Evolutionary conservation across 35 echinoderm and acorn worm genomes (phyloP).

Genomic region (Apostichopus parvimensis): DNA sequence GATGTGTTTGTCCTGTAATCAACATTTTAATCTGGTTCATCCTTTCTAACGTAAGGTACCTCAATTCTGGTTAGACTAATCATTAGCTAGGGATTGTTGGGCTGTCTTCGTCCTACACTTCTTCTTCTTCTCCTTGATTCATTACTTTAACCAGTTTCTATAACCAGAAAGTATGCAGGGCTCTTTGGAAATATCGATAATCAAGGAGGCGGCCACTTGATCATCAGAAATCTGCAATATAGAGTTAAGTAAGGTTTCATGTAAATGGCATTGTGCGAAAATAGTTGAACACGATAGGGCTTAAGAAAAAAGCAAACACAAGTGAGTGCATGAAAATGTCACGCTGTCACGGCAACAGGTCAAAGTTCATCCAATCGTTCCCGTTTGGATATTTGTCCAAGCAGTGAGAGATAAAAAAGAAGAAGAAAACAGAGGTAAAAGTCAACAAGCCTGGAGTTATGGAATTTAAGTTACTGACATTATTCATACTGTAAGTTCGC

Average conservation of each 20-base stretch:
- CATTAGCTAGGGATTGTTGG: not conserved
- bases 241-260: not conserved
- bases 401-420: too few species aligned
- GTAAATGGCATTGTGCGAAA: not conserved
- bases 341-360: not conserved
- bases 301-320: not conserved
- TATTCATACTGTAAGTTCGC: too few species aligned
- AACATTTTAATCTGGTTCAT: not conserved
- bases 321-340: not conserved
- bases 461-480: too few species aligned
- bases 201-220: not conserved
- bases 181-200: not conserved
- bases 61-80: not conserved
- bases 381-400: too few species aligned
- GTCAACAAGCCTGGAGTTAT: too few species aligned
- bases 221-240: not conserved
- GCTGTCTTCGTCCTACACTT: not conserved
- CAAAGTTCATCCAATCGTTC: not conserved
- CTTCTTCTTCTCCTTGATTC: not conserved
- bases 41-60: not conserved
- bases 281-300: not conserved
- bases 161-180: not conserved
- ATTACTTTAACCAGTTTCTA: not conserved
- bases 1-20: not conserved
- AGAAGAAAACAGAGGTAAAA: too few species aligned